A percentile compares a stretch with the other conserved stretches of the same genome.
Evolutionary conservation across 2,888 invertebrate genomes (phyloP).

Genomic region (Cheilosia variabilis): DNA sequence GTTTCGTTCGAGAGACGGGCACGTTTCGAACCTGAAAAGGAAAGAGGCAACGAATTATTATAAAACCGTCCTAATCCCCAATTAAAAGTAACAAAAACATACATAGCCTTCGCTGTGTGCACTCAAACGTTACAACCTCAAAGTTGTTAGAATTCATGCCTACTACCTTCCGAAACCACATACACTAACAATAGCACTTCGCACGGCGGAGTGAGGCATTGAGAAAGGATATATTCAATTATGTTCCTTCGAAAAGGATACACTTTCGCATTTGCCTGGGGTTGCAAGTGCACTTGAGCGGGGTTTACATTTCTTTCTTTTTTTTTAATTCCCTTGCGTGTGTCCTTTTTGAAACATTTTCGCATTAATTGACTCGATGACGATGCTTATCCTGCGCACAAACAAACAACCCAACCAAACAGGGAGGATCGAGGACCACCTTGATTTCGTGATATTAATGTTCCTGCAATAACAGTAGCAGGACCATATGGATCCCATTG

Average conservation of each 20-base stretch:
- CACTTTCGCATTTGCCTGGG: conserved; percentile 51
- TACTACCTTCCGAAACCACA: conserved; percentile 30
- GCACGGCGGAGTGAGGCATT: conserved; percentile 5
- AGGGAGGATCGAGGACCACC: conserved; percentile 67
- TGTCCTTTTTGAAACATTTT: conserved; percentile 73
- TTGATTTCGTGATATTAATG: conserved; percentile 69
- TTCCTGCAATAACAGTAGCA: conserved; percentile 52
- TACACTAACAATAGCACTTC: conserved; percentile 25
- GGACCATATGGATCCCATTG: conserved; percentile 70
- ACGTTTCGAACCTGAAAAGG: conserved; percentile 81
- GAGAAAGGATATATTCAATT: conserved; percentile 57
- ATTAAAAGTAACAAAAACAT: conserved; percentile 54
- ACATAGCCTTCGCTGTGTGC: conserved; percentile 24
- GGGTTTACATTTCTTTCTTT: conserved; percentile 46
- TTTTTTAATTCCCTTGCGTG: conserved; percentile 46
- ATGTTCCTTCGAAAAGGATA: conserved; percentile 53
- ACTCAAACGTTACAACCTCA: conserved; percentile 39
- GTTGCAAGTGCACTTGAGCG: conserved; percentile 73
- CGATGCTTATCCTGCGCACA: conserved; percentile 71
- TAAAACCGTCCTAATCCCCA: conserved; percentile 60
- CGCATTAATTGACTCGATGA: conserved; percentile 72
- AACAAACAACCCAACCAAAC: conserved; percentile 44
- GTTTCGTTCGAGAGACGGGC: conserved; percentile 83
- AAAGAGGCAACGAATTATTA: not conserved
- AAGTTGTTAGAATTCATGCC: conserved; percentile 59